A percentile compares a stretch with the other conserved stretches of the same genome.
Conservation (phyloP, 2,113 vertebrate species). For the Notarius quadriscutis region DNA sequence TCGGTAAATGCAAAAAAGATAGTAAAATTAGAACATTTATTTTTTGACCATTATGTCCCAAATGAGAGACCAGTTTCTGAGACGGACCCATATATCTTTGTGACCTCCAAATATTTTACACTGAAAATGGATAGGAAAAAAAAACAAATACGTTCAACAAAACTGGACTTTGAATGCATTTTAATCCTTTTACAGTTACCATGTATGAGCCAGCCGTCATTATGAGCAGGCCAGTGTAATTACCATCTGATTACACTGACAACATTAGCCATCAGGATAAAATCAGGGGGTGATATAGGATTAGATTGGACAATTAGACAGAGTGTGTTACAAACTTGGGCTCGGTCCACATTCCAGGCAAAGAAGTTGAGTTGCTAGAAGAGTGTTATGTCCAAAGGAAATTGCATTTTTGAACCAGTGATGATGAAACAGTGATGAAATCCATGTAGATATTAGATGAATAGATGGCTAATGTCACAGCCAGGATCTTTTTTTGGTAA, state of each 20-base stretch:
- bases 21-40: too few relatives aligned
- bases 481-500: neutral
- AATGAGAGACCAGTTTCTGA: too few relatives aligned
- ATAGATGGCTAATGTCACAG: neutral
- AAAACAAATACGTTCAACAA: neutral
- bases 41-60: too few relatives aligned
- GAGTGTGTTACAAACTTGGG: constrained; percentile 37
- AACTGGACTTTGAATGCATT: neutral
- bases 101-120: too few relatives aligned
- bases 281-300: constrained; percentile 27
- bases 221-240: constrained; percentile 57
- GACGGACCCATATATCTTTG: neutral
- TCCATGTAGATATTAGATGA: neutral
- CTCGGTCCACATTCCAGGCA: constrained; percentile 36
- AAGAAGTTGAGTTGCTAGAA: neutral
- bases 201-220: constrained; percentile 25
- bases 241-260: constrained; percentile 56
- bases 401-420: too few relatives aligned
- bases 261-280: constrained; percentile 56
- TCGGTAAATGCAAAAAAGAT: too few relatives aligned
- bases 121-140: neutral
- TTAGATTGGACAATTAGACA: constrained; percentile 52
- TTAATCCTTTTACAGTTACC: neutral
- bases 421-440: neutral
- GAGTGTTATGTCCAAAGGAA: neutral